Evolutionary conservation across 1,140 invertebrate species (phyloP).

Genomic region (Drosophila neocordata): DNA sequence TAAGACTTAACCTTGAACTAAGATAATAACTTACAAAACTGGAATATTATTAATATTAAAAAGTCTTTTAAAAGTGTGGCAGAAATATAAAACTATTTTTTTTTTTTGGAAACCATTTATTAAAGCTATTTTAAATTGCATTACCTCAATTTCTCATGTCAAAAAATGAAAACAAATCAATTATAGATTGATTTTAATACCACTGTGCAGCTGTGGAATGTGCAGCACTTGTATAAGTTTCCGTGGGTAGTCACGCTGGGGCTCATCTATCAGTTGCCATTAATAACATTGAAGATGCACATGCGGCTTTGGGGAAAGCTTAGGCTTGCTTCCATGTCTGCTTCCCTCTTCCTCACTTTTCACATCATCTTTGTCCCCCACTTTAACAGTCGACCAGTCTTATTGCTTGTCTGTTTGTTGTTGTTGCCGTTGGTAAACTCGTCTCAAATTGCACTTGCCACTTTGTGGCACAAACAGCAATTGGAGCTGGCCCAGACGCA

Average conservation of each 20-base stretch:
- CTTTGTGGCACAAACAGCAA: slow-evolving; percentile 60
- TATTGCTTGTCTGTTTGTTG: background rate
- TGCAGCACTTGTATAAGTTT: slow-evolving; percentile 45
- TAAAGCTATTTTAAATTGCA: too few species aligned
- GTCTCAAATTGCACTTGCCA: slow-evolving; percentile 55
- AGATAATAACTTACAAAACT: too few species aligned
- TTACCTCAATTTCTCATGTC: too few species aligned
- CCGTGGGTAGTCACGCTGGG: slow-evolving; percentile 16
- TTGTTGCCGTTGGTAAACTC: slow-evolving; percentile 7
- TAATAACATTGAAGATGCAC: slow-evolving; percentile 66
- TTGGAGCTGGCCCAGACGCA: slow-evolving; percentile 11
- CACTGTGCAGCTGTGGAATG: background rate
- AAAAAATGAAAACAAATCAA: too few species aligned
- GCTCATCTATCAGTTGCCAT: slow-evolving; percentile 59
- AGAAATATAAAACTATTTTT: too few species aligned
- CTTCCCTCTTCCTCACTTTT: too few species aligned
- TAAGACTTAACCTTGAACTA: too few species aligned
- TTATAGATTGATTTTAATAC: too few species aligned
- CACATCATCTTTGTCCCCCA: too few species aligned
- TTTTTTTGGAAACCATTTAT: too few species aligned
- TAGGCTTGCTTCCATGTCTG: background rate
- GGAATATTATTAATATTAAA: too few species aligned
- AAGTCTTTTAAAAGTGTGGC: too few species aligned
- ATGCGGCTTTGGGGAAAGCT: slow-evolving; percentile 27
- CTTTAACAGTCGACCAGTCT: background rate